Percentiles rank a stretch among this genome's conserved stretches.
Conservation (phyloP, 2,888 invertebrate genomes). For the Thereva unica region DNA sequence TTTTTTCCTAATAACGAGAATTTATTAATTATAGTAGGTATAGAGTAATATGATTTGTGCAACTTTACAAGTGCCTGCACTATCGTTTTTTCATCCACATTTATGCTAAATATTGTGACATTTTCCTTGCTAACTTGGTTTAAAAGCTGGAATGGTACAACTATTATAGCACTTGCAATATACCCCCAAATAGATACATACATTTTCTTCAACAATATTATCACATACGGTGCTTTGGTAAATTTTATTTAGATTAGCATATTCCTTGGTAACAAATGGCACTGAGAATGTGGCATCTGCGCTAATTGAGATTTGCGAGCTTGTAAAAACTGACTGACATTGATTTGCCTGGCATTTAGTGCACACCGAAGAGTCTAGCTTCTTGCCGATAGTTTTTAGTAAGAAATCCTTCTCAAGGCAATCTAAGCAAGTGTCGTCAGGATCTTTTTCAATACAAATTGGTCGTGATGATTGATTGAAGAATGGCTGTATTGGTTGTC, state of each 20-base stretch:
- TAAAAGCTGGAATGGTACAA: constrained; percentile 21
- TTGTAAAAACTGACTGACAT: too few relatives aligned
- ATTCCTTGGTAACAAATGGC: too few relatives aligned
- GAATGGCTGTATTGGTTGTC: too few relatives aligned
- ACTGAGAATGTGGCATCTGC: too few relatives aligned
- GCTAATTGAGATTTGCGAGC: too few relatives aligned
- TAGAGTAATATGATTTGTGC: background rate
- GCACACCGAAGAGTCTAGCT: constrained; percentile 51
- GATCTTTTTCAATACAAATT: constrained; percentile 48
- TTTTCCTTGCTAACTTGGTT: constrained; percentile 44
- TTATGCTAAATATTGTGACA: constrained; percentile 51
- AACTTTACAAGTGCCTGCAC: constrained; percentile 54
- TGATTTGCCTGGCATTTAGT: constrained; percentile 48
- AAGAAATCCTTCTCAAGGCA: constrained; percentile 56
- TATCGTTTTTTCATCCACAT: constrained; percentile 53
- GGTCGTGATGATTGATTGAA: constrained; percentile 53
- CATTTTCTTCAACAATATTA: too few relatives aligned
- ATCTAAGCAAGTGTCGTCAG: constrained; percentile 54
- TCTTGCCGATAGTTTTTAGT: constrained; percentile 55
- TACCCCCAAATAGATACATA: too few relatives aligned
- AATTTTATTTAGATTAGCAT: too few relatives aligned
- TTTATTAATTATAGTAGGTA: background rate
- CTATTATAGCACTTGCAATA: too few relatives aligned
- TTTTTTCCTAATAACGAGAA: constrained; percentile 48
- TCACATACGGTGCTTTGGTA: too few relatives aligned